Evolutionary conservation across 1,140 invertebrate genomes (phyloP).

Genomic region (Caenorhabditis tropicalis): DNA sequence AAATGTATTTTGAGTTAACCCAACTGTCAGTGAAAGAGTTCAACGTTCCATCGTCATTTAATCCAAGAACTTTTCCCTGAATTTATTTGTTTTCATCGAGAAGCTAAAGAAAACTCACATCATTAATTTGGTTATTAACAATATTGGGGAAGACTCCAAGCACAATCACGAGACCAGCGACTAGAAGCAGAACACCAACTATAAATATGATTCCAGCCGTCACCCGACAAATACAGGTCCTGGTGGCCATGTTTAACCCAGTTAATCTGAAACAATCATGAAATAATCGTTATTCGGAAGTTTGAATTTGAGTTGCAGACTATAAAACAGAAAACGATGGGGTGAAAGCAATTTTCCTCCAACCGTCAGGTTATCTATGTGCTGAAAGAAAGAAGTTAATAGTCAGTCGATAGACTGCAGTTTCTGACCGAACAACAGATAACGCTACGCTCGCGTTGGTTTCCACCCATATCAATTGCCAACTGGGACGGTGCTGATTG

Average conservation of each 20-base stretch:
- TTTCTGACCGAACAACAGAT: conserved; percentile 36
- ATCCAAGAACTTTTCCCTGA: conserved; percentile 53
- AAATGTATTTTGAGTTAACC: conserved; percentile 42
- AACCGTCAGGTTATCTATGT: conserved; percentile 15
- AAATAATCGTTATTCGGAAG: not conserved
- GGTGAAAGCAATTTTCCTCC: not conserved
- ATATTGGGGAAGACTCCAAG: conserved; percentile 47
- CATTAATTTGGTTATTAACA: conserved; percentile 24
- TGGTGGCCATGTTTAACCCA: conserved; percentile 6
- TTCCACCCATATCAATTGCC: conserved; percentile 35
- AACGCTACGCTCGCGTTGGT: conserved; percentile 35
- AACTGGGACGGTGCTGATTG: conserved; percentile 11
- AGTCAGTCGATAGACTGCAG: conserved; percentile 34
- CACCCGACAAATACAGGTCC: not conserved
- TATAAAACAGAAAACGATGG: not conserved
- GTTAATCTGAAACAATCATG: not conserved
- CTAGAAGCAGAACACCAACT: conserved; percentile 30
- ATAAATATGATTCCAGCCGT: conserved; percentile 33
- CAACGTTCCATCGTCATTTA: conserved; percentile 53
- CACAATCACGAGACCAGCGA: conserved; percentile 45
- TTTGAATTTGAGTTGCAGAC: not conserved
- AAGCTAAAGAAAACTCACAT: not conserved
- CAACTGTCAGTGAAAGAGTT: conserved; percentile 51
- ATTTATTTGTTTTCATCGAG: not conserved
- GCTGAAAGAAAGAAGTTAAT: not conserved